Percentiles rank a stretch among this genome's conserved stretches.
Conservation (phyloP, 2,797 vertebrate genomes). For the Otolemur crassicaudatus region DNA sequence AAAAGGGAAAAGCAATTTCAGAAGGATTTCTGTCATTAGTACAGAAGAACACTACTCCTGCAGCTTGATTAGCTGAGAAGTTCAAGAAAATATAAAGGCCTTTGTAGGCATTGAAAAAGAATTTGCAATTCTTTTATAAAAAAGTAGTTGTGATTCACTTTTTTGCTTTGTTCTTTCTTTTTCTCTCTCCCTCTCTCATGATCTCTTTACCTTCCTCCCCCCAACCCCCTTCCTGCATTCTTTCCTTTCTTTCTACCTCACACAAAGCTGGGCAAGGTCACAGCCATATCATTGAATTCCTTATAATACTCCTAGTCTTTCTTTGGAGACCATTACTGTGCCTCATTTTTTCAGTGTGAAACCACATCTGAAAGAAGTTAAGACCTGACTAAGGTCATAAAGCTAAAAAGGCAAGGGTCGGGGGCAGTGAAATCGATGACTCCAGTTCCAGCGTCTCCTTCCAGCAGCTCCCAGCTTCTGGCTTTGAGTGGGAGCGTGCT, state of each 20-base stretch:
- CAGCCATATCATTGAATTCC: rapidly evolving
- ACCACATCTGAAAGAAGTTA: neutral
- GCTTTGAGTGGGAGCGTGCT: neutral
- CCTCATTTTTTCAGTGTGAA: neutral
- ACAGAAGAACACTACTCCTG: neutral
- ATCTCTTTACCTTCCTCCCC: neutral
- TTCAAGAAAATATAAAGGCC: neutral
- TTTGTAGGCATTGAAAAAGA: neutral
- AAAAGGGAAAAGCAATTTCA: neutral
- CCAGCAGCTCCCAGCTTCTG: rapidly evolving
- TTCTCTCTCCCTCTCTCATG: neutral
- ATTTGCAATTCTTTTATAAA: neutral
- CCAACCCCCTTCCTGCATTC: too few relatives aligned
- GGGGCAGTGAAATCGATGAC: too few relatives aligned
- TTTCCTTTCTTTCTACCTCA: neutral
- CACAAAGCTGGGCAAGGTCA: neutral
- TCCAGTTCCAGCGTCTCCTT: too few relatives aligned
- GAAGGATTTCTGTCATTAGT: neutral
- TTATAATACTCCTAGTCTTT: rapidly evolving
- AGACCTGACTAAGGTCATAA: neutral
- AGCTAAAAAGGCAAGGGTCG: neutral
- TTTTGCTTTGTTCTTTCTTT: neutral
- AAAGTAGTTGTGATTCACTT: neutral
- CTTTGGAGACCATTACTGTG: neutral
- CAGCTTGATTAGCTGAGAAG: neutral